phyloP scores from a whole-genome alignment of 2,797 vertebrate species.

The Melopsittacus undulatus region DNA sequence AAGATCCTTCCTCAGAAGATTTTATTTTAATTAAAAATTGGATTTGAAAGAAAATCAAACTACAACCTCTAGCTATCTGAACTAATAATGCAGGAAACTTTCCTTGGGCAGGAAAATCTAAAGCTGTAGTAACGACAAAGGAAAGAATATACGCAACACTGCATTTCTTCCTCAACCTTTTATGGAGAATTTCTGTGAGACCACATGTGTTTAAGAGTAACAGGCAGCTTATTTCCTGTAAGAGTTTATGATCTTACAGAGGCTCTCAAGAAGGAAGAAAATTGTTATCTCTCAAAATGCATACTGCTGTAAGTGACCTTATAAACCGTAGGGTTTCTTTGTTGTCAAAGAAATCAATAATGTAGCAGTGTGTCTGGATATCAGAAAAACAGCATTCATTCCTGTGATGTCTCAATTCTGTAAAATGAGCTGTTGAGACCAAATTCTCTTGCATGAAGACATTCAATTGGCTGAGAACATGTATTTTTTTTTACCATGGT shows the following conservation, averaged over 20 bases:
- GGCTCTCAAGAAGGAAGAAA: conserved; percentile 24
- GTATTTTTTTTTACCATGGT: not conserved
- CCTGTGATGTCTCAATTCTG: conserved; percentile 1
- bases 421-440: not conserved
- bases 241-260: not conserved
- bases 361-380: not conserved
- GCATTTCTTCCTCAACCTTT: not conserved
- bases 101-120: not conserved
- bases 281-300: conserved; percentile 8
- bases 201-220: not conserved
- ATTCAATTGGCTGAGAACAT: not conserved
- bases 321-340: conserved; percentile 23
- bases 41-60: conserved; percentile 33
- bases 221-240: not conserved
- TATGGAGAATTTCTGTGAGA: conserved; percentile 3
- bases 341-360: conserved; percentile 30
- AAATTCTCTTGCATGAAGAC: not conserved
- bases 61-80: not conserved
- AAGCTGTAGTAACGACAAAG: not conserved
- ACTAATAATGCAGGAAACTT: not conserved
- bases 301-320: conserved; percentile 6
- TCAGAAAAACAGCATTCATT: not conserved
- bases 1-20: not conserved
- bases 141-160: not conserved
- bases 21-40: conserved; percentile 39